Conservation (phyloP, 1,140 invertebrate species). For the Drosophila mayri region DNA sequence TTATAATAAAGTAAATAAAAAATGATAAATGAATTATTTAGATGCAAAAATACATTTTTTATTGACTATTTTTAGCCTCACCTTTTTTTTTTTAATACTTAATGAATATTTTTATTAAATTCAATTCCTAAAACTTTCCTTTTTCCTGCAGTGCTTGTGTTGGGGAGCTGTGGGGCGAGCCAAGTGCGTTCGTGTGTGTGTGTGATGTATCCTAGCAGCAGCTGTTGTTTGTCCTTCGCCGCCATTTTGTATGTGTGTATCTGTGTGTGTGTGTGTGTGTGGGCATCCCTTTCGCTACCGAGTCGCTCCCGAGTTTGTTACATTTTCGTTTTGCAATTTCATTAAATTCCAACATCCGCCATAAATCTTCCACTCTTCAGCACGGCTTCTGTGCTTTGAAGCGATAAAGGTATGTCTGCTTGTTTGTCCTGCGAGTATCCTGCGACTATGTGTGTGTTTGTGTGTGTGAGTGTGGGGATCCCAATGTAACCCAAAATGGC, state of each 20-base stretch:
- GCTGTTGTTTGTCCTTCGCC: constrained; percentile 81
- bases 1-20: no score
- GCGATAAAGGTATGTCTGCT: constrained; percentile 77
- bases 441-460: constrained; percentile 6
- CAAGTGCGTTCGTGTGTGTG: constrained; percentile 10
- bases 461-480: constrained; percentile 20
- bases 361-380: constrained; percentile 84
- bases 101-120: no score
- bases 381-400: constrained; percentile 82
- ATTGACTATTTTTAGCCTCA: no score
- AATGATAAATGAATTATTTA: no score
- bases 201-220: constrained; percentile 55
- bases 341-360: constrained; percentile 84
- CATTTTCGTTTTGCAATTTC: constrained; percentile 84
- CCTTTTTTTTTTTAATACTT: no score
- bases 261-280: constrained; percentile 39
- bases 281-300: constrained; percentile 29
- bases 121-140: no score
- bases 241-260: constrained; percentile 73
- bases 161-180: neutral
- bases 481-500: constrained; percentile 70
- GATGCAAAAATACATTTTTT: no score
- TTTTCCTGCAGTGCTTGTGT: neutral
- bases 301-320: constrained; percentile 61
- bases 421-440: constrained; percentile 40